Evolutionary conservation across 2,888 invertebrate species (phyloP).

Genomic region (Drosophila multiciliata): DNA sequence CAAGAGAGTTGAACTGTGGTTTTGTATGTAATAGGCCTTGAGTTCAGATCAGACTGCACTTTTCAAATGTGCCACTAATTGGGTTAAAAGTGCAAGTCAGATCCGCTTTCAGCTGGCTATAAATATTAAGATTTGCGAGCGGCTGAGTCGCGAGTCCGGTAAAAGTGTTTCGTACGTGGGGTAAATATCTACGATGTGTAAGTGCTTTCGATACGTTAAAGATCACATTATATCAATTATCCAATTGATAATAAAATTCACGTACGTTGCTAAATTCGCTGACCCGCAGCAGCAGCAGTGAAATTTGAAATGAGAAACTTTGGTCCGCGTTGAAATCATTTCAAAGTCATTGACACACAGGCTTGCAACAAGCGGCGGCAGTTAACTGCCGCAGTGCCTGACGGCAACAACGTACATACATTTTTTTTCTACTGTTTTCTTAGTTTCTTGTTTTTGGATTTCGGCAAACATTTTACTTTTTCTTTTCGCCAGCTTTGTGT

Average conservation of each 20-base stretch:
- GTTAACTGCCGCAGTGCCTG: slow-evolving; percentile 39
- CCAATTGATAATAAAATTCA: slow-evolving; percentile 76
- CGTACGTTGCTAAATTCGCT: slow-evolving; percentile 56
- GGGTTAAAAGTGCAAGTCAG: slow-evolving; percentile 46
- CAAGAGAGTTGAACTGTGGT: not conserved
- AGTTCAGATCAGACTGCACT: not conserved
- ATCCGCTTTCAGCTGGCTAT: slow-evolving; percentile 13
- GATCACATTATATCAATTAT: slow-evolving; percentile 75
- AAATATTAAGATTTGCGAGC: not conserved
- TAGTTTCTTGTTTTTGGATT: slow-evolving; percentile 28
- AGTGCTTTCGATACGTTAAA: slow-evolving; percentile 49
- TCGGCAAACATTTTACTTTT: slow-evolving; percentile 76
- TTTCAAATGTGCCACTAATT: slow-evolving; percentile 28
- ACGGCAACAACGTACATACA: slow-evolving; percentile 24
- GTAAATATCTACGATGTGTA: slow-evolving; percentile 5
- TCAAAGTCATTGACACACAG: slow-evolving; percentile 76
- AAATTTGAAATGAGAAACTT: slow-evolving; percentile 70
- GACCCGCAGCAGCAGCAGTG: slow-evolving; percentile 55
- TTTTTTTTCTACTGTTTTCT: slow-evolving; percentile 36
- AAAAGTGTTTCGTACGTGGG: slow-evolving; percentile 25
- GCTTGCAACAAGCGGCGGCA: slow-evolving; percentile 21
- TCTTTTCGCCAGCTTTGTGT: slow-evolving; percentile 53
- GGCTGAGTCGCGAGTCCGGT: slow-evolving; percentile 4
- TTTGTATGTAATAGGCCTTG: not conserved
- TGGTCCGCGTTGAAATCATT: slow-evolving; percentile 67